These are phyloP conservation scores for Rhopalosiphum nymphaeae DNA, from an alignment of 2,888 invertebrate genomes.

Conservation along the genomic window DNA sequence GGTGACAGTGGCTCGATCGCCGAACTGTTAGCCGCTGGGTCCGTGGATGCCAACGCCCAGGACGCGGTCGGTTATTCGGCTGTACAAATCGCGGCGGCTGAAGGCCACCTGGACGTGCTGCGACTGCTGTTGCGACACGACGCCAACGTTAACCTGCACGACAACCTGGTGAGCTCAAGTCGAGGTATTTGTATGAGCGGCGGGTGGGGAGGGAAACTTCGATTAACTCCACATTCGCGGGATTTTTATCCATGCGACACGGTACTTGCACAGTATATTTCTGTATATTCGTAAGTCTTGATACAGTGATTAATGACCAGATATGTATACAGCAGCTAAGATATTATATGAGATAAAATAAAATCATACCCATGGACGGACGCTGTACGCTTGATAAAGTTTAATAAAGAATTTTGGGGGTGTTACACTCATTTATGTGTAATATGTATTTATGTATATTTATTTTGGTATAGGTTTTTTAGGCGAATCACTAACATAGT, in stretches of 20 bases:
- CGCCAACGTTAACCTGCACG: constrained; percentile 79
- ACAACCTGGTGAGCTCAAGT: constrained; percentile 77
- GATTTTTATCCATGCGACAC: neutral
- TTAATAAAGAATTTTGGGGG: neutral
- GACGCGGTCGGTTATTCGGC: constrained; percentile 79
- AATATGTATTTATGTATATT: neutral
- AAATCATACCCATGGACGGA: neutral
- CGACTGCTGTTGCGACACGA: constrained; percentile 79
- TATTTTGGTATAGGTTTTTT: too few relatives aligned
- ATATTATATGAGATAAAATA: neutral
- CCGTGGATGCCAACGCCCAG: constrained; percentile 54
- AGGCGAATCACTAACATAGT: too few relatives aligned
- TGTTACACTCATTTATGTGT: neutral
- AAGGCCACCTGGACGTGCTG: constrained; percentile 84
- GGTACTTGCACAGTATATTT: neutral
- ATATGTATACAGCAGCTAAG: neutral
- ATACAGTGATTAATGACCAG: neutral
- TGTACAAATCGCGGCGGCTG: constrained; percentile 84
- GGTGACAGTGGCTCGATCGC: constrained; percentile 43
- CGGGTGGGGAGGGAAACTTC: neutral
- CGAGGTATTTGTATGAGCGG: neutral
- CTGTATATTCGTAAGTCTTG: neutral
- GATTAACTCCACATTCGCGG: neutral
- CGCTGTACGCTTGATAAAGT: neutral
- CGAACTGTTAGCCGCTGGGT: constrained; percentile 44